Conservation (phyloP, 2,797 vertebrate species). For the Heliangelus exortis region DNA sequence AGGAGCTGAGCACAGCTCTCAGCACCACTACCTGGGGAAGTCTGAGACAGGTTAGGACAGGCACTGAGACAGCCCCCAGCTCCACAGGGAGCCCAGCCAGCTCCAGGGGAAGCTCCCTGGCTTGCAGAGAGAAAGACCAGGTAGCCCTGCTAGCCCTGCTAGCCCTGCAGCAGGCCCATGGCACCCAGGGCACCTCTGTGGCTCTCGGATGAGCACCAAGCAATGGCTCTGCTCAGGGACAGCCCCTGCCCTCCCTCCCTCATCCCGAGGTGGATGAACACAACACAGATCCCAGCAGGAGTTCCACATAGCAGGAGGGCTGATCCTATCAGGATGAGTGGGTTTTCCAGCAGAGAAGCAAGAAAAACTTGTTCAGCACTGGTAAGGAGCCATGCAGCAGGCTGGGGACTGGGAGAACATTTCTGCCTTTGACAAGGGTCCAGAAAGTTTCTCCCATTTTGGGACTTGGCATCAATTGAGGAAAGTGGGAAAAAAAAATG, state of each 20-base stretch:
- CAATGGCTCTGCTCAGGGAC: background rate
- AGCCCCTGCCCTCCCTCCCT: background rate
- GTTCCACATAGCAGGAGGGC: background rate
- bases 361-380: conserved; percentile 43
- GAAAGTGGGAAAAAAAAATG: conserved; percentile 18
- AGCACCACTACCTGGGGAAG: background rate
- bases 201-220: background rate
- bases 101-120: background rate
- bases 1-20: background rate
- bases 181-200: accelerated
- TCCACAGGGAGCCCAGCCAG: background rate
- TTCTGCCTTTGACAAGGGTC: conserved; percentile 15
- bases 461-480: background rate
- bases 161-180: background rate
- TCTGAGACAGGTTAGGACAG: conserved; percentile 10
- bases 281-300: background rate
- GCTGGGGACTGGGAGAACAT: conserved; percentile 38
- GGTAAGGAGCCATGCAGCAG: conserved; percentile 54
- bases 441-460: conserved; percentile 58
- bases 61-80: background rate
- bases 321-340: conserved; percentile 9
- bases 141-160: background rate
- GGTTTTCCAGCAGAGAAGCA: conserved; percentile 42
- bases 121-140: background rate
- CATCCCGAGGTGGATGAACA: background rate